A percentile compares a stretch with the other conserved stretches of the same genome.
phyloP scores from a whole-genome alignment of 1,140 invertebrate genomes.

The Drosophila pseudoobscura region DNA sequence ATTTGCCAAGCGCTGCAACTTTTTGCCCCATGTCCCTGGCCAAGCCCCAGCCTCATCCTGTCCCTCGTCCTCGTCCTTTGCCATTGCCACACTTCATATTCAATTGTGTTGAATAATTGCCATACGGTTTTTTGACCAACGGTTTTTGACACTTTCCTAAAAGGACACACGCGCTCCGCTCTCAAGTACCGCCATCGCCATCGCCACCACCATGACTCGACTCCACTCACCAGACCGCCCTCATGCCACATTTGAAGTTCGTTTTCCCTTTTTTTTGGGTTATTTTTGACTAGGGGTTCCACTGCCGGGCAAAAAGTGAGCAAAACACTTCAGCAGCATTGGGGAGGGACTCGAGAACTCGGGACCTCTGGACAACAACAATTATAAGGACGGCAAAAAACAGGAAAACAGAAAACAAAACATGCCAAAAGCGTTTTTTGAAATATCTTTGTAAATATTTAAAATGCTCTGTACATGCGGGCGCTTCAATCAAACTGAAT shows the following conservation, averaged over 20 bases:
- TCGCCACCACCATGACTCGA: background rate
- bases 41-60: background rate
- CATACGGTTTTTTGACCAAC: constrained; percentile 83
- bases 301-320: constrained; percentile 60
- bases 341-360: constrained; percentile 27
- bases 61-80: constrained; percentile 20
- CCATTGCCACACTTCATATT: constrained; percentile 83
- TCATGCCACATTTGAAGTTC: constrained; percentile 73
- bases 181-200: constrained; percentile 32
- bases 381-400: constrained; percentile 28
- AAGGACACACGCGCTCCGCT: constrained; percentile 70
- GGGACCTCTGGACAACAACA: constrained; percentile 49
- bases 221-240: constrained; percentile 29
- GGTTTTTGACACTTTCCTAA: constrained; percentile 83
- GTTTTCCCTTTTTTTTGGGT: constrained; percentile 50
- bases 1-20: constrained; percentile 77
- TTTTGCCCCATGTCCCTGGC: constrained; percentile 31
- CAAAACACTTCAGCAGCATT: constrained; percentile 62
- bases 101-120: constrained; percentile 84
- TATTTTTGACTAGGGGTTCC: background rate
- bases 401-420: constrained; percentile 51
- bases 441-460: constrained; percentile 82
- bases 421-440: constrained; percentile 79
- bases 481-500: constrained; percentile 79
- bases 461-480: constrained; percentile 79